Base-by-base conservation (phyloP, 2,797 vertebrate species). In the Characodon lateralis region DNA sequence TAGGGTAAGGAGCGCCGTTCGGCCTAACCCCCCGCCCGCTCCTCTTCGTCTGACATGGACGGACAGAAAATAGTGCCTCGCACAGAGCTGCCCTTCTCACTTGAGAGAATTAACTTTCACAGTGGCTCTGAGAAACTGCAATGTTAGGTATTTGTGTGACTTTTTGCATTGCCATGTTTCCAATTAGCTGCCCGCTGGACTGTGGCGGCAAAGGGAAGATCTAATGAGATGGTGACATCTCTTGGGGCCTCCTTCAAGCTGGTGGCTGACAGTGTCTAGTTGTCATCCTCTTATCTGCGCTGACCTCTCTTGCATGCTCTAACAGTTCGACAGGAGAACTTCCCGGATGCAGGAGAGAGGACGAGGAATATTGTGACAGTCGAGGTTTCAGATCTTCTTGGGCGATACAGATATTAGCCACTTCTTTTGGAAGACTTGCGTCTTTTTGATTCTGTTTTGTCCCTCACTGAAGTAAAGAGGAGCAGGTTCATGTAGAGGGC, bases 401-500 rank as follows among this genome's bases (percentile, higher is more conserved):
- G 76, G n/a, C 1, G n/a, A 71, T 51, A 74, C 66, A 72, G 59
- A 65, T n/a, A 56, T 76, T 76, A 59, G 53, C 24, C 43, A 69
- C 76, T 77, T 85, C 50, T 70, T 82, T 16, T 76, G 78, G 28
- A 26, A 74, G 73, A 50, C 79, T 77, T 76, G 53, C 76, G 24
- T 85, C 39, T 81, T 66, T 74, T 72, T 73, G 22, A 69, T 46
- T 46, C 66, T 2, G 20, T 39, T 73, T 46, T 79, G 53, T 5
- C 22, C 20, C 24, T 41, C 20, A 0, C 1, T 24, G 63, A 26
- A 65, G 80, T 70, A 28, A 75, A 74, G 73, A 80, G 78, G 50
- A 78, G 73, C 2, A 80, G 92, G 97, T 97, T 98, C 97, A 98
- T 81, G 86, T 70, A 90, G 95, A 98, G 98, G 97, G 90, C 97